These are phyloP conservation scores for Lepisosteus osseus DNA, from an alignment of 2,113 vertebrate species.

Conservation along the genomic window DNA sequence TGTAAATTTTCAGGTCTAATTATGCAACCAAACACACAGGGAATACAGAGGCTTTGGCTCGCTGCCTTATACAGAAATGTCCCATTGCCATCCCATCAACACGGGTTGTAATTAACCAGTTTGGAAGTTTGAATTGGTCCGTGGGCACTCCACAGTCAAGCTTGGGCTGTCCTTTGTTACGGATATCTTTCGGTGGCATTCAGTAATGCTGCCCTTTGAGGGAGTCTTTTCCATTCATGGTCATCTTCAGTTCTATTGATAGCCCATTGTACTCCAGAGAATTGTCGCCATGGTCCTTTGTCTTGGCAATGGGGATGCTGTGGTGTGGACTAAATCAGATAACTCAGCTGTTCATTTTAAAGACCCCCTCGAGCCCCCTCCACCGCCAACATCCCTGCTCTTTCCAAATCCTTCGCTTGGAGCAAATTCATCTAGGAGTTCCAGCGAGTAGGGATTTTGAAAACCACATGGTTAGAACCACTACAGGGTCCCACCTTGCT, in stretches of 20 bases:
- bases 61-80: no score
- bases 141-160: constrained; percentile 33
- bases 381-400: constrained; percentile 40
- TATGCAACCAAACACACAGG: no score
- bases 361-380: constrained; percentile 57
- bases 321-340: constrained; percentile 71
- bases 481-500: no score
- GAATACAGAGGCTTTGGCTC: no score
- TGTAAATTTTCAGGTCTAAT: no score
- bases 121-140: not conserved
- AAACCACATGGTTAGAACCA: no score
- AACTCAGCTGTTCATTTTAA: constrained; percentile 74
- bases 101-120: no score
- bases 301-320: constrained; percentile 74
- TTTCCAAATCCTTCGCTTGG: not conserved
- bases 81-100: no score
- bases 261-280: constrained; percentile 53
- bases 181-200: constrained; percentile 39
- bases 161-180: constrained; percentile 52
- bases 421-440: not conserved
- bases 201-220: constrained; percentile 30
- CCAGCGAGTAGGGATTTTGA: not conserved
- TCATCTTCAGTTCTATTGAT: constrained; percentile 39
- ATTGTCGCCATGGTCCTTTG: constrained; percentile 64
- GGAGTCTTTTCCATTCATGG: constrained; percentile 31